Percentiles rank a stretch among this genome's conserved stretches.
phyloP scores from a whole-genome alignment of 2,113 vertebrate genomes.

The Numenius arquata region DNA sequence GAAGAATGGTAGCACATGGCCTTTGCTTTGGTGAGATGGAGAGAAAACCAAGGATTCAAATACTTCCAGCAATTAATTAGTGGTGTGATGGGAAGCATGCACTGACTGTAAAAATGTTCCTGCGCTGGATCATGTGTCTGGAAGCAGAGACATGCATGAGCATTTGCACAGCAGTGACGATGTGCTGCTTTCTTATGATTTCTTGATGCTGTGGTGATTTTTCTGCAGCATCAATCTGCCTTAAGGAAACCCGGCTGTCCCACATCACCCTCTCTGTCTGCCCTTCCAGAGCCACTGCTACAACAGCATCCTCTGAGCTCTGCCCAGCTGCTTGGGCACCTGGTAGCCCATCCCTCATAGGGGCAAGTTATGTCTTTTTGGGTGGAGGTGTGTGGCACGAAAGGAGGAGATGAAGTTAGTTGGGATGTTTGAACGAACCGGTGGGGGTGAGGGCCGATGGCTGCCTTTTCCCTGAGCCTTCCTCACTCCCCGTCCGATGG shows the following conservation, averaged over 20 bases:
- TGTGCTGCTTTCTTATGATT: background rate
- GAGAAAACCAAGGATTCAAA: background rate
- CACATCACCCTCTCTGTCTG: rapidly evolving
- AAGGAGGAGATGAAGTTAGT: background rate
- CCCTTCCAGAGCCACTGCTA: background rate
- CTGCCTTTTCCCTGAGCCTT: background rate
- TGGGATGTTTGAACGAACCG: background rate
- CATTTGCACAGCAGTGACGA: background rate
- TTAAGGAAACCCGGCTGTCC: background rate
- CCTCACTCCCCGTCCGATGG: rapidly evolving
- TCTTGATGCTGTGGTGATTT: background rate
- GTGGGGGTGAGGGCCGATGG: background rate
- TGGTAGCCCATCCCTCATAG: background rate
- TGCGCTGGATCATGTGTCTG: background rate
- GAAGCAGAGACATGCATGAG: background rate
- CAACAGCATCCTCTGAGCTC: background rate
- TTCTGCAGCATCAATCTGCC: background rate
- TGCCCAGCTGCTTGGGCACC: background rate
- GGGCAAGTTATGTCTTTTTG: background rate
- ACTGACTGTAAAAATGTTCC: background rate
- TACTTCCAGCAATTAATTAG: conserved; percentile 30
- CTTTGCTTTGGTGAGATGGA: background rate
- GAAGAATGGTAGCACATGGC: background rate
- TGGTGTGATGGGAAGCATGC: background rate
- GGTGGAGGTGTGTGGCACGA: rapidly evolving